Base-by-base conservation (phyloP, 1,140 invertebrate genomes). In the Drosophila tropicalis region DNA sequence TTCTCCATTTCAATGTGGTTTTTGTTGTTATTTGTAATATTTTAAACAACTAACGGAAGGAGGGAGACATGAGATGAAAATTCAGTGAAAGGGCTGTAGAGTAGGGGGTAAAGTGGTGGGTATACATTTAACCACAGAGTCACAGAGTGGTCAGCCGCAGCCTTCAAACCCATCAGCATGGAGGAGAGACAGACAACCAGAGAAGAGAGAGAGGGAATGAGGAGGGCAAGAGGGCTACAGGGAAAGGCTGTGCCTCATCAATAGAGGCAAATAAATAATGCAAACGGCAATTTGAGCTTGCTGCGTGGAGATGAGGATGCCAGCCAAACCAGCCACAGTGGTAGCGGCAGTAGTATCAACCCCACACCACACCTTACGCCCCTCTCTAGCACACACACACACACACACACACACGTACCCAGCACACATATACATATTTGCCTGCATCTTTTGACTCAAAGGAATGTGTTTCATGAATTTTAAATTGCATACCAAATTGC, bases 401-500 rank as follows among this genome's bases (percentile, higher is more conserved):
- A 41, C 39, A 61, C n/a, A 32, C 5, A 19, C n/a, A 34, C 34
- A 15, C 62, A 54, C 22, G 22, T 25, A 25, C 22, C 22, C 22
- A 25, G 22, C 62, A 62, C 1, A 55, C 10, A 12, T n/a, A 58
- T 19, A 61, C 67, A 80, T 80, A 89, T 89, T 89, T 89, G 84
- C 80, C 84, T 89, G 84, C 84, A 81, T 89, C 84, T 89, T 89
- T 89, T 79, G 72, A 90, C 72, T 90, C 79, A 90, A 90, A 90
- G 81, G 86, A 90, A 90, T 90, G 86, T 90, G 86, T 86, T 90
- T 90, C 86, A 90, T 90, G 86, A 90, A 90, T 90, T 90, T 90
- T 90, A 90, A 90, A 90, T 90, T 90, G 86, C 86, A 80, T 90
- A 87, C 79, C 79, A 86, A 90, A 89, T 89, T 89, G 84, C 84